Base-by-base conservation (phyloP, 2,888 invertebrate species). In the Biston stratarius region DNA sequence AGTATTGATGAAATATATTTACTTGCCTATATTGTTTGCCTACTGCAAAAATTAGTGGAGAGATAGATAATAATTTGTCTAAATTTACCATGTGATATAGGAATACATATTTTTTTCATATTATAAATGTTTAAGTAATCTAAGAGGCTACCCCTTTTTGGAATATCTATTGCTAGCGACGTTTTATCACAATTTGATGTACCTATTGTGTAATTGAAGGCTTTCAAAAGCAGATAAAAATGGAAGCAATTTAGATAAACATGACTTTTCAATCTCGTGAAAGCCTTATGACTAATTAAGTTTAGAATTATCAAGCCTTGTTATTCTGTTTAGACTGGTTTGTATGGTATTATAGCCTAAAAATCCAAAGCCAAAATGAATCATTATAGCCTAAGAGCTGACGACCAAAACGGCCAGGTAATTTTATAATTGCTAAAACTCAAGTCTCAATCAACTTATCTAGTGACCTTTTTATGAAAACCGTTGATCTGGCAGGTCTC, bases 51-150 rank as follows among this genome's bases (percentile, higher is more conserved):
- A 36, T 1, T n/a, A 45, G 47, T 47, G 15, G 40, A 12, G 10
- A 36, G 47, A 11, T 38, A 48, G 11, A 48, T 38, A 36, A 49
- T 40, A 15, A 14, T 51, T 34, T 55, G 47, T 33, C 15, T 40
- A 40, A 38, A 62, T 47, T 40, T 42, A 47, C 15, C 40, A 56
- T 56, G 62, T 62, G 62, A 62, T 62, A 62, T 62, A 49, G 55
- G 6, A 15, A 34, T 48, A 15, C 45, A 48, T 47, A 47, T 55
- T 38, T 36, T n/a, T 5, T 38, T 38, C 38, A 38, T 47, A 55
- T 12, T 44, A 38, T 42, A 6, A 15, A 40, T 9, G 24, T 44
- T 15, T 55, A 42, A 42, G n/a, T 40, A 11, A 42, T 42, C 9
- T 55, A 33, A 53, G 55, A 55, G 55, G 55, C 55, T 53, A 53